phyloP scores from a whole-genome alignment of 2,113 vertebrate genomes.

The Chaetops frenatus region DNA sequence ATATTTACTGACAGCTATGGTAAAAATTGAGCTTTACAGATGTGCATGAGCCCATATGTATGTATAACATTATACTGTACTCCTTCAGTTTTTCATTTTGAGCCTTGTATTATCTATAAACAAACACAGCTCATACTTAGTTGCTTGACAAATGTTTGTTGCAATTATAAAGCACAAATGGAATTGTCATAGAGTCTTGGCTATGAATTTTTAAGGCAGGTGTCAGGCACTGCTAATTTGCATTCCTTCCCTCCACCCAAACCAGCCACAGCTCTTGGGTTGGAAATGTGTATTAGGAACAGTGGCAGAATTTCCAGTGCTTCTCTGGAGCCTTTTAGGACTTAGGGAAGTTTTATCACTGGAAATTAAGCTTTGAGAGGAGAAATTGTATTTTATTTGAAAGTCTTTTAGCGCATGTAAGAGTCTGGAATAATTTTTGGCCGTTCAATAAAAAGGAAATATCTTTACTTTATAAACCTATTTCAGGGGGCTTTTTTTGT shows the following conservation, averaged over 20 bases:
- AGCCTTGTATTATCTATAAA: neutral
- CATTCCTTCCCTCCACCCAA: neutral
- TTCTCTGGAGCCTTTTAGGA: neutral
- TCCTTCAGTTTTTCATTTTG: neutral
- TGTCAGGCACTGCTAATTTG: neutral
- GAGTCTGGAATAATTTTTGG: slow-evolving; percentile 48
- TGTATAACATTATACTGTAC: neutral
- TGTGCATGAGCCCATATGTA: neutral
- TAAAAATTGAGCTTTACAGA: neutral
- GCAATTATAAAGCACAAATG: neutral
- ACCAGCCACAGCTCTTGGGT: neutral
- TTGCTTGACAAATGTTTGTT: neutral
- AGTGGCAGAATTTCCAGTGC: neutral
- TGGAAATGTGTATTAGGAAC: neutral
- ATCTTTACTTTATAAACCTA: slow-evolving; percentile 44
- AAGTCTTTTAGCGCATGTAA: slow-evolving; percentile 22
- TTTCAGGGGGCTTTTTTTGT: neutral
- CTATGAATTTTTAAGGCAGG: neutral
- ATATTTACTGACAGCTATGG: neutral
- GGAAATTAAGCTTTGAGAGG: neutral
- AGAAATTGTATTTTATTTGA: slow-evolving; percentile 39
- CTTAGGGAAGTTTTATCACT: neutral
- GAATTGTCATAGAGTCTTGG: neutral
- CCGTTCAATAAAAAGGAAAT: slow-evolving; percentile 28
- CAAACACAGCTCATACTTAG: neutral